These are phyloP conservation scores for Neomorphus geoffroyi DNA, from an alignment of 2,797 vertebrate genomes.

Conservation along the genomic window DNA sequence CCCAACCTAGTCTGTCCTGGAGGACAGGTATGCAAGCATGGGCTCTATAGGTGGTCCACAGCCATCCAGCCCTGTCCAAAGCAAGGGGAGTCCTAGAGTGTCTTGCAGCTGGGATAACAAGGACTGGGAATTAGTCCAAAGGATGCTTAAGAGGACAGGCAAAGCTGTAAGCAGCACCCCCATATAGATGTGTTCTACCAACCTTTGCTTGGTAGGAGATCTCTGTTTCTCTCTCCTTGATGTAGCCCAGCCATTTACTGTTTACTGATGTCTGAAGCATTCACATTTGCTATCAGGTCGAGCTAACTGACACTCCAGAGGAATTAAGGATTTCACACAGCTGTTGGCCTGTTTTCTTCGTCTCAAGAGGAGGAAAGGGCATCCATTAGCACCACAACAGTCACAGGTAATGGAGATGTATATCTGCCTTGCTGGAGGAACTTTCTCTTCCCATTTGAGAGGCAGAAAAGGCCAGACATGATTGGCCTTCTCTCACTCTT, in stretches of 20 bases:
- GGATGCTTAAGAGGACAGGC: not conserved
- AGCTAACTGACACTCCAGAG: not conserved
- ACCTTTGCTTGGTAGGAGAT: not conserved
- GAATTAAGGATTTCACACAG: constrained; percentile 13
- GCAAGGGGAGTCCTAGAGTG: not conserved
- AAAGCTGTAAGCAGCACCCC: not conserved
- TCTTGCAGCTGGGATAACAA: not conserved
- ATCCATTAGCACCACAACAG: constrained; percentile 10
- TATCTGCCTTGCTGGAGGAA: constrained; percentile 9
- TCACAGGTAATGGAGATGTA: constrained; percentile 26
- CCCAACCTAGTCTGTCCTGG: not conserved
- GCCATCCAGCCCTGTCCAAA: not conserved
- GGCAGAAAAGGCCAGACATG: constrained; percentile 18
- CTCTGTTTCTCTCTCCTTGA: not conserved
- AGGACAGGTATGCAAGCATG: not conserved
- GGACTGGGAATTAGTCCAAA: not conserved
- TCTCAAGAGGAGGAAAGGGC: not conserved
- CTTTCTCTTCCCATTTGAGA: constrained; percentile 17
- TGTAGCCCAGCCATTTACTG: not conserved
- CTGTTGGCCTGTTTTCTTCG: not conserved
- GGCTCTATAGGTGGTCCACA: not conserved
- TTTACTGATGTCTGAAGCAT: not conserved
- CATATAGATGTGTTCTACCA: not conserved
- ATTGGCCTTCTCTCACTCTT: constrained; percentile 38
- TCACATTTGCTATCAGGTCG: not conserved